Base-by-base conservation (phyloP, 2,113 vertebrate genomes). In the Lampris incognitus region DNA sequence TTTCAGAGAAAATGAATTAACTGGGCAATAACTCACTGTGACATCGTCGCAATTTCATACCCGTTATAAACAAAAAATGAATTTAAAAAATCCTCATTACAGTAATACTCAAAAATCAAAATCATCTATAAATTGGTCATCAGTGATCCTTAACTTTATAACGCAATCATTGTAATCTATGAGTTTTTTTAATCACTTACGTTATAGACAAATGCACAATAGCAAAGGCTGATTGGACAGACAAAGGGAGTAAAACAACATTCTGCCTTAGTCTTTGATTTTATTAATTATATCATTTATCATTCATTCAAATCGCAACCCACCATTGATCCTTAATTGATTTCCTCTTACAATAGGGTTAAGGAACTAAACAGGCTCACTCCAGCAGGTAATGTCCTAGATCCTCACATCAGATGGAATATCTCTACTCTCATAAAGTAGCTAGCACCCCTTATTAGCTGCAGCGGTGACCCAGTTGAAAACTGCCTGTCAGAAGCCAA, bases 381-480 rank as follows among this genome's bases (percentile, higher is more conserved):
- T 81, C 76, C 61, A 58, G 79, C 84, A 83, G 84, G 80, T 92
- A 85, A 63, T 50, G 74, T 92, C 61, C 67, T 79, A 85, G 84
- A 91, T 92, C 91, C 68, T 86, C 67, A 89, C 66, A 90, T 85
- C 81, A 90, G 74, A 94, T 88, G 58, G 87, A 71, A 92, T 66
- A 90, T 83, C 65, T 87, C 60, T 85, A 74, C 88, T 90, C 84
- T 93, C 88, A 93, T 93, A 92, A 92, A 91, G 85, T 24, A 24
- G 24, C 24, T 24, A 24, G 24, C 24, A 24, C 24, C 87, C 90
- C 89, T 76, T 91, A 94, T 94, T 94, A 95, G 72, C 72, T 89
- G 72, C n/a, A 76, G 0, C 69, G 79, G 68, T 77, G 79, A 93
- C 62, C 79, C 63, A 85, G 59, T 83, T 87, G 90, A 85, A 86